phyloP scores from a whole-genome alignment of 2,113 vertebrate genomes.

The Aptenodytes forsteri region DNA sequence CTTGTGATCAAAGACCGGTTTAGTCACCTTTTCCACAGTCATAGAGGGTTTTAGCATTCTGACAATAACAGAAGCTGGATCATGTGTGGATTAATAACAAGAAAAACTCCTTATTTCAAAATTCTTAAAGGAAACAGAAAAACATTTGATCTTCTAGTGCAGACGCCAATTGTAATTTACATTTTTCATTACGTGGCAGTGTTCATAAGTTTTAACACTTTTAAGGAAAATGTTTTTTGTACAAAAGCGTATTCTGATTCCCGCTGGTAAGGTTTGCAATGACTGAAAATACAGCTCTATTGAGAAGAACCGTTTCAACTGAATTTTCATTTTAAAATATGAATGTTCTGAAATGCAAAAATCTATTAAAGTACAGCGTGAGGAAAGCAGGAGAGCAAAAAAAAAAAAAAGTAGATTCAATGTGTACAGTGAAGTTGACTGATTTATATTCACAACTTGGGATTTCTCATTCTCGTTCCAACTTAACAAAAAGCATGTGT shows the following conservation, averaged over 20 bases:
- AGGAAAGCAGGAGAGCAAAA: neutral
- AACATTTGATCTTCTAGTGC: neutral
- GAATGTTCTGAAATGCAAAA: slow-evolving; percentile 1
- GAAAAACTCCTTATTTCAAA: neutral
- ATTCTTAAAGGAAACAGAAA: neutral
- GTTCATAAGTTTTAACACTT: neutral
- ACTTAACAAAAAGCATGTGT: neutral
- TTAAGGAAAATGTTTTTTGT: neutral
- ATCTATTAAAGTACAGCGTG: neutral
- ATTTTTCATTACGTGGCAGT: neutral
- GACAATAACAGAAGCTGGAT: neutral
- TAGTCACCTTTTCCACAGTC: neutral
- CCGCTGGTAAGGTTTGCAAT: neutral
- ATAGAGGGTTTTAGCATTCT: neutral
- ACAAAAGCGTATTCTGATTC: neutral
- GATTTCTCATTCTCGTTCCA: neutral
- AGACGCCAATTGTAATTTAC: neutral
- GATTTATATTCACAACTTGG: slow-evolving; percentile 7
- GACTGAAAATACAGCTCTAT: neutral
- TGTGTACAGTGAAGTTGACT: neutral
- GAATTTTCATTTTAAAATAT: slow-evolving; percentile 43
- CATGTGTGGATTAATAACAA: neutral
- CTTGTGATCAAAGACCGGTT: neutral
- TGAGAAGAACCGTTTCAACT: neutral
- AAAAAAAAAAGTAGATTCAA: neutral